These are phyloP conservation scores for Atta cephalotes DNA, from an alignment of 1,140 invertebrate species.

Conservation along the genomic window DNA sequence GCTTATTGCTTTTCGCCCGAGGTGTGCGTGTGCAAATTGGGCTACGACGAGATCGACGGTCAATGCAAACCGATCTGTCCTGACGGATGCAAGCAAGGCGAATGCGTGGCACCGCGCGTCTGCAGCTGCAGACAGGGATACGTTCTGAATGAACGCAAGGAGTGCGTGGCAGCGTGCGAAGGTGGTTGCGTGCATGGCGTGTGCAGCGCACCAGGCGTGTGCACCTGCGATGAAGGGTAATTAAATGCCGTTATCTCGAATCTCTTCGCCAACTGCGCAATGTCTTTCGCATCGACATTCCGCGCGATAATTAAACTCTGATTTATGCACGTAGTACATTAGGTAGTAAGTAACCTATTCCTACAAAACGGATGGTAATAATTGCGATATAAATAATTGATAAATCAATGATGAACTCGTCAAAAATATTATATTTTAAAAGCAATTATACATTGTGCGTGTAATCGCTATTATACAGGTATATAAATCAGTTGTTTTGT, in stretches of 20 bases:
- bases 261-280: neutral
- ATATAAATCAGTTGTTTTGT: neutral
- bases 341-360: neutral
- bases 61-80: slow-evolving; percentile 82
- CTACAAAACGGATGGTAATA: neutral
- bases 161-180: slow-evolving; percentile 81
- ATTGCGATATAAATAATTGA: slow-evolving; percentile 16
- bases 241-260: slow-evolving; percentile 6
- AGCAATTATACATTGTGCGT: neutral
- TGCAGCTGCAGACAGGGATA: slow-evolving; percentile 90
- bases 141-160: slow-evolving; percentile 71
- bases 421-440: neutral
- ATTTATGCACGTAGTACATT: neutral
- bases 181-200: slow-evolving; percentile 81
- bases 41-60: slow-evolving; percentile 78
- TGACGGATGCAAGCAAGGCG: slow-evolving; percentile 84
- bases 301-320: slow-evolving; percentile 25
- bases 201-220: slow-evolving; percentile 81
- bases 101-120: slow-evolving; percentile 84
- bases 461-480: neutral
- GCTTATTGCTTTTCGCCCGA: slow-evolving; percentile 84
- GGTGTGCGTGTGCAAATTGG: slow-evolving; percentile 81
- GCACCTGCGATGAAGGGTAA: slow-evolving; percentile 81
- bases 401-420: slow-evolving; percentile 26
- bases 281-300: neutral